A percentile compares a stretch with the other conserved stretches of the same genome.
Conservation (phyloP, 2,888 invertebrate species). For the Horisme vitalbata region DNA sequence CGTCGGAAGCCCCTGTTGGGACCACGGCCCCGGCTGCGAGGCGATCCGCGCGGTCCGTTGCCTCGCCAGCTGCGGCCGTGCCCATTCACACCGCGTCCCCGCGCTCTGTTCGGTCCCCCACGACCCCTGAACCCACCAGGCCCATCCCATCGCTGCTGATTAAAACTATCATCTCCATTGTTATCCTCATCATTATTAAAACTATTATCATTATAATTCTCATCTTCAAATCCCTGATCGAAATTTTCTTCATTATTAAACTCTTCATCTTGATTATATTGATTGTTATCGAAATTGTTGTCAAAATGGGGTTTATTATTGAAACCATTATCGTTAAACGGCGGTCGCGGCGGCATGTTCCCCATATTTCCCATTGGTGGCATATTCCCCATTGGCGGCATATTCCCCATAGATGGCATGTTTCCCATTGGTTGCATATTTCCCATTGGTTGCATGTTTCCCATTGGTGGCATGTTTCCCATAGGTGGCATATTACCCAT, state of each 20-base stretch:
- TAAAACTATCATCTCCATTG: conserved; percentile 51
- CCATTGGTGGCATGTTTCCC: conserved; percentile 33
- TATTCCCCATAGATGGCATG: conserved; percentile 42
- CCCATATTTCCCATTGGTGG: conserved; percentile 40
- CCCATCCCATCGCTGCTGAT: conserved; percentile 68
- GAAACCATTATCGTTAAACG: conserved; percentile 67
- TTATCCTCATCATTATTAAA: conserved; percentile 55
- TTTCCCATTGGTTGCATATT: conserved; percentile 47
- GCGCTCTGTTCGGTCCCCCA: conserved; percentile 52
- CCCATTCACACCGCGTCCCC: conserved; percentile 68
- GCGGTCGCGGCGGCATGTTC: conserved; percentile 51
- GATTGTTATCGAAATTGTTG: conserved; percentile 55
- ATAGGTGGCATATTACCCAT: conserved; percentile 41
- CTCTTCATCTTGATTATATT: conserved; percentile 61
- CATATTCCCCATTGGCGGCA: conserved; percentile 39
- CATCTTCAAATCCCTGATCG: conserved; percentile 58
- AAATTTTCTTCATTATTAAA: conserved; percentile 57
- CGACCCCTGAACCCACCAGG: conserved; percentile 61
- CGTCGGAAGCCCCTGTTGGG: conserved; percentile 65
- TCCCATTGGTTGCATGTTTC: conserved; percentile 40
- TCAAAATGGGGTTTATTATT: conserved; percentile 69
- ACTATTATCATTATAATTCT: conserved; percentile 44
- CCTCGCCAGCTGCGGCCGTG: conserved; percentile 68
- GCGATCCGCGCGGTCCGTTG: conserved; percentile 52
- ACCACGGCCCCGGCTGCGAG: conserved; percentile 61